Percentiles rank a stretch among this genome's conserved stretches.
phyloP scores from a whole-genome alignment of 2,797 vertebrate species.

The Characodon lateralis region DNA sequence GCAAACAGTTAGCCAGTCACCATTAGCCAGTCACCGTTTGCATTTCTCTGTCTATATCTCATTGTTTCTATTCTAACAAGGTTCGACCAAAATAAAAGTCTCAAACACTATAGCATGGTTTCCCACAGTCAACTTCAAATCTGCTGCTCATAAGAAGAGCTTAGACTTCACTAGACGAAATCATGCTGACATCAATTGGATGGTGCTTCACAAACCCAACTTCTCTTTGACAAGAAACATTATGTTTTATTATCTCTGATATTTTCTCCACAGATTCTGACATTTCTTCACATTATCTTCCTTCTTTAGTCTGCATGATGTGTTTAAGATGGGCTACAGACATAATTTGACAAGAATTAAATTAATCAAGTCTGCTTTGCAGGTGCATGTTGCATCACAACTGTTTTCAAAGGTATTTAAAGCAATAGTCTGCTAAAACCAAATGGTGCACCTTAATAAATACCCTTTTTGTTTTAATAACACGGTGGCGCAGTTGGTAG shows the following conservation, averaged over 20 bases:
- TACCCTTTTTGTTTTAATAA: neutral
- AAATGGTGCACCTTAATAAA: neutral
- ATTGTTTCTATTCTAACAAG: neutral
- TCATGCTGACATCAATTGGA: neutral
- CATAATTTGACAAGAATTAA: neutral
- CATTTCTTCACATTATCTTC: neutral
- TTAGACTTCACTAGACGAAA: neutral
- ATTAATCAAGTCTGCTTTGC: neutral
- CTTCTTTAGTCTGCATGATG: neutral
- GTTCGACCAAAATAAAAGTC: neutral
- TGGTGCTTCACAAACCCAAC: neutral
- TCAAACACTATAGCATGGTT: neutral
- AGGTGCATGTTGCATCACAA: neutral
- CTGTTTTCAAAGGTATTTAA: neutral
- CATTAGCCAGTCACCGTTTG: neutral
- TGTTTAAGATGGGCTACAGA: slow-evolving; percentile 1
- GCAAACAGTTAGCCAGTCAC: neutral
- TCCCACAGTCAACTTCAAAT: neutral
- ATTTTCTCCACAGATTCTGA: neutral
- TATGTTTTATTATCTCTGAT: neutral
- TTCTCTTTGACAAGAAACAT: neutral
- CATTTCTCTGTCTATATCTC: neutral
- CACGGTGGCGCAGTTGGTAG: no score
- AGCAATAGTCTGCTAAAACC: neutral
- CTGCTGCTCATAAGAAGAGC: neutral